phyloP scores from a whole-genome alignment of 2,113 vertebrate species.

The Semicossyphus pulcher region DNA sequence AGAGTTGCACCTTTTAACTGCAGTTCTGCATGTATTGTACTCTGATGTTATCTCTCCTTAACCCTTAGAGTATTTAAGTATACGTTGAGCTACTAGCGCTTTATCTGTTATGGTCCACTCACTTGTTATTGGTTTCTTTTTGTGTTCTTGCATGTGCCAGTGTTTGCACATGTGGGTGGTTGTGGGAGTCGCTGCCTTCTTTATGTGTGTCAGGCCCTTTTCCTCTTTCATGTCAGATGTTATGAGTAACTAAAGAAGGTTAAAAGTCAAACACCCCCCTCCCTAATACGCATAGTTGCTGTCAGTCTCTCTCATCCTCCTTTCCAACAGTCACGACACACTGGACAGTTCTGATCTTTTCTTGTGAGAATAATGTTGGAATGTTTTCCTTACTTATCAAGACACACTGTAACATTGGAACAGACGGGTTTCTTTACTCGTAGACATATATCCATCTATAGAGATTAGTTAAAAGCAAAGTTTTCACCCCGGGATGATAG shows the following conservation, averaged over 20 bases:
- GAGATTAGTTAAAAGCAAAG: too few species aligned
- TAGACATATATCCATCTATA: too few species aligned
- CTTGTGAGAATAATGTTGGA: too few species aligned
- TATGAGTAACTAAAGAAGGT: constrained; percentile 14
- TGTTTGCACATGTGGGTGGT: neutral
- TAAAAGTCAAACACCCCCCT: constrained; percentile 2
- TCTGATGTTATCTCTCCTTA: too few species aligned
- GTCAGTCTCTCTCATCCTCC: neutral
- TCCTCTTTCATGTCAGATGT: constrained; percentile 22
- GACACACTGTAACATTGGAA: too few species aligned
- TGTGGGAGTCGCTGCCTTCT: constrained; percentile 14
- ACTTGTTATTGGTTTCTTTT: neutral
- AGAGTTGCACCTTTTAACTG: neutral
- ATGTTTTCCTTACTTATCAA: too few species aligned
- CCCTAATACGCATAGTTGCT: neutral
- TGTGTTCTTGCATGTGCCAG: neutral
- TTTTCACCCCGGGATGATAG: too few species aligned
- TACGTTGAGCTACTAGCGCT: too few species aligned
- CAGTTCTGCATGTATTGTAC: neutral
- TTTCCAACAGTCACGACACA: neutral
- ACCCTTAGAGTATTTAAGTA: too few species aligned
- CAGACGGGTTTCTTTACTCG: too few species aligned
- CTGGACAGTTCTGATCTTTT: too few species aligned
- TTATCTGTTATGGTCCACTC: too few species aligned
- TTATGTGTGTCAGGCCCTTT: constrained; percentile 8